Evolutionary conservation across 2,113 vertebrate genomes (phyloP).

Genomic region (Mesocricetus auratus): DNA sequence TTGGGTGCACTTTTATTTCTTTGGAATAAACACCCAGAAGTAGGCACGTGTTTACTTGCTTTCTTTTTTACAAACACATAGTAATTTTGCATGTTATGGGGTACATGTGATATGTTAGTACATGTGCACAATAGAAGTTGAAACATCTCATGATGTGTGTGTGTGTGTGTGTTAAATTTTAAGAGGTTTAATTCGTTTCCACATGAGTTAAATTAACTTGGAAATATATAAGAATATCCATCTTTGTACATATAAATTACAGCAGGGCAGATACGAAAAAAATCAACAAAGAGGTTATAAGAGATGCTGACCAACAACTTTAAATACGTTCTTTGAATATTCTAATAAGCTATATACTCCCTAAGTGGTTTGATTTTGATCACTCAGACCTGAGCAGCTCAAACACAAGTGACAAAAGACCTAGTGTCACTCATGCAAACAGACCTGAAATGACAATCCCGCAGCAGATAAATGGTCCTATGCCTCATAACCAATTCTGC

Average conservation of each 20-base stretch:
- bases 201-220: constrained; percentile 41
- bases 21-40: not conserved
- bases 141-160: not conserved
- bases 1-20: not conserved
- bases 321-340: not conserved
- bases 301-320: not conserved
- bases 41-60: not conserved
- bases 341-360: not conserved
- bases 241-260: constrained; percentile 45
- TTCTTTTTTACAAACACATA: not conserved
- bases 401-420: not conserved
- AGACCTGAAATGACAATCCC: not conserved
- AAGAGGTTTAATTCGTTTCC: not conserved
- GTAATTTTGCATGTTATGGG: not conserved
- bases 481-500: constrained; percentile 14
- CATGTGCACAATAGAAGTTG: not conserved
- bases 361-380: constrained; percentile 60
- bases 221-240: constrained; percentile 16
- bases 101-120: not conserved
- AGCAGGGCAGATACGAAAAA: not conserved
- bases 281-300: not conserved
- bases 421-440: not conserved
- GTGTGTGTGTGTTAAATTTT: not conserved
- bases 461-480: not conserved
- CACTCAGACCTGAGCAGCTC: not conserved